phyloP scores from a whole-genome alignment of 2,888 invertebrate species.

The Acleris laterana region DNA sequence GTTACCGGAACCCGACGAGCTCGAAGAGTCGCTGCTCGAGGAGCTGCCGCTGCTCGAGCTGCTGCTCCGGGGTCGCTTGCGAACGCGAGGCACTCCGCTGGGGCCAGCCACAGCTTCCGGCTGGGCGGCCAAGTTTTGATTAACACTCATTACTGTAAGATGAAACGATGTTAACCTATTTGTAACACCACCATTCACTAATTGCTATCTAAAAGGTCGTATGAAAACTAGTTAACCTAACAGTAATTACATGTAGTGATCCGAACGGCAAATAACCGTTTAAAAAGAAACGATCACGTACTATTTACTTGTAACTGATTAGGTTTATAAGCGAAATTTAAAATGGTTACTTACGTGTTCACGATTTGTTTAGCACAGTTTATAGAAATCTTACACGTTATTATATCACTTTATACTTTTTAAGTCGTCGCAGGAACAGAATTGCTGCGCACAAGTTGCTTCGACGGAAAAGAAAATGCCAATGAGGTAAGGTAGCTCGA shows the following conservation, averaged over 20 bases:
- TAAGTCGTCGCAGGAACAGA: too few species aligned
- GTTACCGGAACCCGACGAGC: background rate
- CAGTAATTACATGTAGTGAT: too few species aligned
- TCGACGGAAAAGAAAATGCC: constrained; percentile 30
- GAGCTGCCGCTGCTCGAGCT: constrained; percentile 20
- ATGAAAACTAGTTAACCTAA: too few species aligned
- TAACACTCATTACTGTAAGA: background rate
- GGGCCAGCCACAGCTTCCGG: constrained; percentile 2
- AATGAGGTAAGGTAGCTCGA: constrained; percentile 18
- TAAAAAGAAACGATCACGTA: too few species aligned
- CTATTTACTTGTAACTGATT: too few species aligned
- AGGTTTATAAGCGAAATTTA: too few species aligned
- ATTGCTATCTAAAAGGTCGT: too few species aligned
- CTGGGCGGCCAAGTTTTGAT: background rate
- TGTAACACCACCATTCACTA: too few species aligned
- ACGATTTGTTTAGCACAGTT: background rate
- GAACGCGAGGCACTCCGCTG: background rate
- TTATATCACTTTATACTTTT: constrained; percentile 1
- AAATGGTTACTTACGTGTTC: too few species aligned
- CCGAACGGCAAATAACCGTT: too few species aligned
- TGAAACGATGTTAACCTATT: too few species aligned
- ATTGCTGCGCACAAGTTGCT: too few species aligned
- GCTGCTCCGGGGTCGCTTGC: constrained; percentile 6
- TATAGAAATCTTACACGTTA: constrained; percentile 4
- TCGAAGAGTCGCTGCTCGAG: constrained; percentile 11